These are phyloP conservation scores for Sapayoa aenigma DNA, from an alignment of 2,113 vertebrate genomes.

Conservation along the genomic window DNA sequence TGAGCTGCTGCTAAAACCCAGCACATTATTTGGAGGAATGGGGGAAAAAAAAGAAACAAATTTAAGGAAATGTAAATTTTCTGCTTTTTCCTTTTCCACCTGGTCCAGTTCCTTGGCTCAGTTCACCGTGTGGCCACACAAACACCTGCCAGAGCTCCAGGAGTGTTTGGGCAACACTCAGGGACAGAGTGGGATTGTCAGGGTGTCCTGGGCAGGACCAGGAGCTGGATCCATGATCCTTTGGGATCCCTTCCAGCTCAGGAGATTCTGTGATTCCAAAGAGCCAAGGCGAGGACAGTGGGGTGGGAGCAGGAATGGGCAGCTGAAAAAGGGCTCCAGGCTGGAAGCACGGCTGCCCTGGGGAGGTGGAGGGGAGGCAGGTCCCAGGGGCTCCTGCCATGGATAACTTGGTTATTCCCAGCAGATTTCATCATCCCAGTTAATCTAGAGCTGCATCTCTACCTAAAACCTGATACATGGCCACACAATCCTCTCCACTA, in stretches of 20 bases:
- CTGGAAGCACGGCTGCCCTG: background rate
- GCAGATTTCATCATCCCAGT: background rate
- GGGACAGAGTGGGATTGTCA: background rate
- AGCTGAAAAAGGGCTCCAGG: background rate
- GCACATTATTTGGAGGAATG: background rate
- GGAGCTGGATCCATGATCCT: background rate
- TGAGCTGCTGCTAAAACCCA: background rate
- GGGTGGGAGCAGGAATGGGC: background rate
- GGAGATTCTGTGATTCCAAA: no score
- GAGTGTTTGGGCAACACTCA: background rate
- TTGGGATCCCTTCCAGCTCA: background rate
- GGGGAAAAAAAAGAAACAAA: background rate
- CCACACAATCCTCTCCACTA: background rate
- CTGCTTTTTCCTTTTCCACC: background rate
- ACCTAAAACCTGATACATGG: fast-evolving
- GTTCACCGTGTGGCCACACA: background rate
- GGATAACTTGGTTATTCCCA: background rate
- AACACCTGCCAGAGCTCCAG: background rate
- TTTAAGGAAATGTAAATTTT: background rate
- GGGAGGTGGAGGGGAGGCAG: background rate
- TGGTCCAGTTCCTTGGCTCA: background rate
- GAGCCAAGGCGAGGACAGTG: background rate
- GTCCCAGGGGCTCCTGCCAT: background rate
- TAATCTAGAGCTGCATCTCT: background rate
- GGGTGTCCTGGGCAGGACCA: background rate